Evolutionary conservation across 2,113 vertebrate genomes (phyloP).

Genomic region (Myrmecophaga tridactyla): DNA sequence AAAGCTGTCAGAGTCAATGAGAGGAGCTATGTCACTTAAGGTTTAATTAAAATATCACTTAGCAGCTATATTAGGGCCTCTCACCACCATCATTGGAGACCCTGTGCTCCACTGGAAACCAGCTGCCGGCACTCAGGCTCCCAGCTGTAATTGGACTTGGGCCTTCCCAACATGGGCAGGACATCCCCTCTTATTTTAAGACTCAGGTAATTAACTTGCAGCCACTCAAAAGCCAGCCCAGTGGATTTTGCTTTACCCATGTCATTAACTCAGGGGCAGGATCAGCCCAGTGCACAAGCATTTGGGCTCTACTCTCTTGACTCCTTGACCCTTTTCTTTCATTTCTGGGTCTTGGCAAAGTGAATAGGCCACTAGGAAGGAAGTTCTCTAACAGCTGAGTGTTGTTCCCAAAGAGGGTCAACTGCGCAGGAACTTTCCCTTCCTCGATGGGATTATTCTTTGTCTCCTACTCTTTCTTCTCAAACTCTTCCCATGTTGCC

Average conservation of each 20-base stretch:
- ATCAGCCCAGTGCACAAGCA: not conserved
- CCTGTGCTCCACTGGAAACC: not conserved
- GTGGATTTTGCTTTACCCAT: not conserved
- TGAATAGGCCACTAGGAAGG: not conserved
- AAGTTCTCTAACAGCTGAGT: not conserved
- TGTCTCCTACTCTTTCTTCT: not conserved
- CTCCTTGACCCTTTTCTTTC: not conserved
- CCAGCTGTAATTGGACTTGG: not conserved
- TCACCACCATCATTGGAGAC: not conserved
- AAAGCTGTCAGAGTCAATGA: constrained; percentile 46
- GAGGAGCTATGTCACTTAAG: constrained; percentile 59
- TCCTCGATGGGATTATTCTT: not conserved
- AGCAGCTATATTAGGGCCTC: not conserved
- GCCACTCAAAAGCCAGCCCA: not conserved
- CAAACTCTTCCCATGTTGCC: not conserved
- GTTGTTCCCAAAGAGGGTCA: not conserved
- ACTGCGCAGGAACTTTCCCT: not conserved
- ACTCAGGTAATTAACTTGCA: not conserved
- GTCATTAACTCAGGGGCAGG: not conserved
- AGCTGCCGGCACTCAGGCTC: not conserved
- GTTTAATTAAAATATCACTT: constrained; percentile 65
- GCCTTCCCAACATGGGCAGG: not conserved
- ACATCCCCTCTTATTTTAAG: not conserved
- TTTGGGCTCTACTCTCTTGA: not conserved
- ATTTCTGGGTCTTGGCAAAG: constrained; percentile 20